A percentile compares a stretch with the other conserved stretches of the same genome.
phyloP scores from a whole-genome alignment of 2,888 invertebrate species.

The Hypolimnas misippus region DNA sequence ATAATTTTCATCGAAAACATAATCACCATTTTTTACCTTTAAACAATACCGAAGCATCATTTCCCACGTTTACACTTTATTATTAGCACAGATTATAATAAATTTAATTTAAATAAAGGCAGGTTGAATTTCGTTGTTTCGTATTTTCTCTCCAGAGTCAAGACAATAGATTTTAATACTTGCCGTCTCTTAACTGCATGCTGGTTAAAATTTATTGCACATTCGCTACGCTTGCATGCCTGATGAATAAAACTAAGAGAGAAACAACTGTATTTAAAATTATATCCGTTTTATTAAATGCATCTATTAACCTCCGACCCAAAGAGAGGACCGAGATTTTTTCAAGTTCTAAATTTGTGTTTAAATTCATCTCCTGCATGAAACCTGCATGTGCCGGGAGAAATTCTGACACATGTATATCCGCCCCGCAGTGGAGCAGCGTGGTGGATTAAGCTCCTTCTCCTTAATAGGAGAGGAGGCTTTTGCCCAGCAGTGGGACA shows the following conservation, averaged over 20 bases:
- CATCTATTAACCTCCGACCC: background rate
- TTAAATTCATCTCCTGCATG: no score
- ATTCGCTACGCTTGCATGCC: background rate
- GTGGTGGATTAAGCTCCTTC: no score
- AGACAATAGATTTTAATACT: slow-evolving; percentile 30
- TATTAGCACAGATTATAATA: background rate
- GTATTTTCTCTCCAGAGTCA: slow-evolving; percentile 5
- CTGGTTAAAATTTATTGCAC: slow-evolving; percentile 18
- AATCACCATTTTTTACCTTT: no score
- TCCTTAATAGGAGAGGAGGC: no score
- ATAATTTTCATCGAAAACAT: background rate
- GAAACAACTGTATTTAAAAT: background rate
- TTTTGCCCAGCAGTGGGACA: no score
- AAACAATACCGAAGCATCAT: no score
- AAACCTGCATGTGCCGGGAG: no score
- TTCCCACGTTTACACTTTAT: background rate
- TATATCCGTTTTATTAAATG: background rate
- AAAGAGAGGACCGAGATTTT: no score
- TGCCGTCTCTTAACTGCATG: slow-evolving; percentile 16
- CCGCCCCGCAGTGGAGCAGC: no score
- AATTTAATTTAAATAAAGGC: slow-evolving; percentile 12
- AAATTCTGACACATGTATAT: no score
- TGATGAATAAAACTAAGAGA: background rate
- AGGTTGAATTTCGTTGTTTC: background rate
- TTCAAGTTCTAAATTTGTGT: no score